These are phyloP conservation scores for Daubentonia madagascariensis DNA, from an alignment of 2,113 vertebrate genomes.

Conservation along the genomic window DNA sequence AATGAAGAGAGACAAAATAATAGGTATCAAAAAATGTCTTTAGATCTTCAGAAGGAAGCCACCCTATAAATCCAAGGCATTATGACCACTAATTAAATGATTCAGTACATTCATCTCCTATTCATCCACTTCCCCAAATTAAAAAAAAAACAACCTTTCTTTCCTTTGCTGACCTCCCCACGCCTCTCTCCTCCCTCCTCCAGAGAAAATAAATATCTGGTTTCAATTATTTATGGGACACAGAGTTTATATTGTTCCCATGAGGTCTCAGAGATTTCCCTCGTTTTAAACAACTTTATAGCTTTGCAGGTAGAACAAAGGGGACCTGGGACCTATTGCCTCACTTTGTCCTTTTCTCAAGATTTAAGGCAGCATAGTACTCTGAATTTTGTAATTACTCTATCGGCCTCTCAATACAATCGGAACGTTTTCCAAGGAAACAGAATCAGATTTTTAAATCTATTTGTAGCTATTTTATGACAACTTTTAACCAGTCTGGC, in stretches of 20 bases:
- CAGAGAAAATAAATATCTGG: not conserved
- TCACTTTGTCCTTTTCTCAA: not conserved
- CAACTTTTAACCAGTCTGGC: not conserved
- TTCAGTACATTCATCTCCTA: not conserved
- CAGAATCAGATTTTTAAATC: not conserved
- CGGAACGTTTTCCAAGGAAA: not conserved
- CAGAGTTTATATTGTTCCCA: not conserved
- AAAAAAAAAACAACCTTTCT: not conserved
- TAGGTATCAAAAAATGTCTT: constrained; percentile 9
- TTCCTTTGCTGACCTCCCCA: not conserved
- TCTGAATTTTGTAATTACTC: not conserved
- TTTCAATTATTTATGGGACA: not conserved
- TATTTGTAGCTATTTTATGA: not conserved
- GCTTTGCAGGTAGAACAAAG: not conserved
- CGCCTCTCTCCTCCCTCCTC: not conserved
- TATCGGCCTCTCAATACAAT: not conserved
- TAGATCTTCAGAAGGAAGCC: constrained; percentile 72
- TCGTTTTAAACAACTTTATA: not conserved
- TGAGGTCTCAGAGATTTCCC: not conserved
- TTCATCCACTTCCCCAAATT: not conserved
- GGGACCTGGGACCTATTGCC: too few relatives aligned
- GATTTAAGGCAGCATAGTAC: not conserved
- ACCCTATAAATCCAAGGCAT: constrained; percentile 47
- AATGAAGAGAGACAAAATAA: constrained; percentile 21
- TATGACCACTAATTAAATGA: constrained; percentile 21